Evolutionary conservation across 2,797 vertebrate genomes (phyloP), one percentile per base, ranked within the genome.

Genomic region (Halcyon badia): DNA sequence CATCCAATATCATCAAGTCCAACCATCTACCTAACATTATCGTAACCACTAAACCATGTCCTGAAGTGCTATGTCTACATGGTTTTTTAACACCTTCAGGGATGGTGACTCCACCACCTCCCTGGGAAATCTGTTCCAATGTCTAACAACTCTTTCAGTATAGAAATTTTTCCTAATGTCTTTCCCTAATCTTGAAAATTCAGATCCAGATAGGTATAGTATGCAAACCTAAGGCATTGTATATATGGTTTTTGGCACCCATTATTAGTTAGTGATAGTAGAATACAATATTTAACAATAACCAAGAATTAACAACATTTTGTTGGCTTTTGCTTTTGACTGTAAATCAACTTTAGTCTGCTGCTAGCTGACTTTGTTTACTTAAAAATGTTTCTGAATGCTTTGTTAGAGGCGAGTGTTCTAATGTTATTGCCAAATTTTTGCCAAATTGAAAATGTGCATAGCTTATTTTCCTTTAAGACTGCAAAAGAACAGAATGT

Each of bases 241-340:
- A 68, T 49, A 33, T 51, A 57, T 41, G 22, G 17, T 4, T 76
- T 92, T 80, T 83, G 48, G 14, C 33, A 73, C 6, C 4, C 7
- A 68, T 72, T 82, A 84, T 64, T 80, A 94, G 60, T 93, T 97
- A 96, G 58, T 70, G 92, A 52, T 91, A 81, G 65, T 57, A 81
- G 64, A 95, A 91, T 92, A 90, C 97, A 97, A 95, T 96, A 95
- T 97, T 98, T 96, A 95, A 97, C n/a, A 88, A 81, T 81, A 96
- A 87, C 62, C 28, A 93, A 77, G 68, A 89, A 88, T 91, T 84
- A 91, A 93, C 70, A 97, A 93, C 30, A 79, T 95, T 88, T 97
- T 94, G 78, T 84, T 97, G 89, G 78, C 80, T 96, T 95, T 97
- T 97, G 60, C 41, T 94, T 97, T 87, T 94, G 91, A 72, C 58